A percentile compares a stretch with the other conserved stretches of the same genome.
These are phyloP conservation scores for Drosophila bifasciata DNA, from an alignment of 1,140 invertebrate genomes.

Conservation along the genomic window DNA sequence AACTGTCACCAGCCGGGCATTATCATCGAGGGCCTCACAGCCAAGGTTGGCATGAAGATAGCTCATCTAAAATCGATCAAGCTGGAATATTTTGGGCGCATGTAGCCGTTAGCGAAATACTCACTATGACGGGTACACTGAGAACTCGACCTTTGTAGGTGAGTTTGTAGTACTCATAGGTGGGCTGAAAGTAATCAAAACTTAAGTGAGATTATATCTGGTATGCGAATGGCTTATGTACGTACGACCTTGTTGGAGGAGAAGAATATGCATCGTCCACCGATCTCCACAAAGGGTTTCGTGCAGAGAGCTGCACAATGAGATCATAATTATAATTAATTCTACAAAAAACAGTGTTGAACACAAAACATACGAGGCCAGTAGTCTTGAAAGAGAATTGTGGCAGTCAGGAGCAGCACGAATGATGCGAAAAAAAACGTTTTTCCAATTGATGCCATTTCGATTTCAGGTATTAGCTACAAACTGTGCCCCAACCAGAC, in stretches of 20 bases:
- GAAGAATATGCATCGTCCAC: constrained; percentile 56
- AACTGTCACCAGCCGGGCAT: constrained; percentile 37
- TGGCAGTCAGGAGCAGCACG: constrained; percentile 29
- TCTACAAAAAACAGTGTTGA: not conserved
- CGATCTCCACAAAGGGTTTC: constrained; percentile 56
- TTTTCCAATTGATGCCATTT: constrained; percentile 32
- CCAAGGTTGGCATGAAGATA: constrained; percentile 55
- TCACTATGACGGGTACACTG: constrained; percentile 57
- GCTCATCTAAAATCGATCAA: constrained; percentile 32
- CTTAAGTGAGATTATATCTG: too few relatives aligned
- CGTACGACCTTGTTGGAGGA: constrained; percentile 61
- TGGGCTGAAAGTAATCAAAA: constrained; percentile 22
- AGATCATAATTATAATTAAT: not conserved
- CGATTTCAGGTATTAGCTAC: not conserved
- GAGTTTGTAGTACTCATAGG: constrained; percentile 59
- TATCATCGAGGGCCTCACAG: constrained; percentile 48
- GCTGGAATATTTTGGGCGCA: not conserved
- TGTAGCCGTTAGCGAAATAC: constrained; percentile 2
- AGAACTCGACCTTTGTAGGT: constrained; percentile 47
- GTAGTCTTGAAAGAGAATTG: constrained; percentile 40
- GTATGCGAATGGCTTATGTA: constrained; percentile 14
- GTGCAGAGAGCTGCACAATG: constrained; percentile 30
- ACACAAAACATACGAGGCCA: constrained; percentile 32
- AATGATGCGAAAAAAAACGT: constrained; percentile 26
- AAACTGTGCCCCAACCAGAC: too few relatives aligned